These are phyloP conservation scores for Eupithecia exiguata DNA, from an alignment of 2,888 invertebrate genomes.

Conservation along the genomic window DNA sequence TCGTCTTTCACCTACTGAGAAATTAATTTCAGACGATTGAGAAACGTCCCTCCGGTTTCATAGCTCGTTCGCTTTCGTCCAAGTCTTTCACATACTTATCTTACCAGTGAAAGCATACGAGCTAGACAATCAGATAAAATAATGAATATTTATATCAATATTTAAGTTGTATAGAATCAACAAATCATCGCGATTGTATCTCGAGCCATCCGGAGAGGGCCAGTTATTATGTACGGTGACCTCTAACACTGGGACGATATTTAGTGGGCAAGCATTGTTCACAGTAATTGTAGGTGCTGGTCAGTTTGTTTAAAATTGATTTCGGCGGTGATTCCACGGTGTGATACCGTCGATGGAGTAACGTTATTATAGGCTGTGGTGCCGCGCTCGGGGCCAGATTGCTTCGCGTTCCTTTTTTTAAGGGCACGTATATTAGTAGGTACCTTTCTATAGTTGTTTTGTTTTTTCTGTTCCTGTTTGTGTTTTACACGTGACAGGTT, in stretches of 20 bases:
- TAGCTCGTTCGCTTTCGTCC: background rate
- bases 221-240: slow-evolving; percentile 76
- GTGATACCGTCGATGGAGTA: slow-evolving; percentile 70
- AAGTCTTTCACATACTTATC: slow-evolving; percentile 6
- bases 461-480: slow-evolving; percentile 21
- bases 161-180: slow-evolving; percentile 78
- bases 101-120: slow-evolving; percentile 23
- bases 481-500: background rate
- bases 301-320: slow-evolving; percentile 83
- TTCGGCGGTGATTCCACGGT: slow-evolving; percentile 72
- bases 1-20: background rate
- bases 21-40: background rate
- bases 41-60: too few relatives aligned
- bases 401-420: slow-evolving; percentile 37
- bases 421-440: slow-evolving; percentile 34
- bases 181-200: slow-evolving; percentile 81
- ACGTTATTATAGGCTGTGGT: slow-evolving; percentile 69
- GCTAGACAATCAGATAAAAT: slow-evolving; percentile 63
- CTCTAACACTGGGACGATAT: slow-evolving; percentile 75
- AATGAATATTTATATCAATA: slow-evolving; percentile 82
- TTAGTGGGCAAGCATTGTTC: slow-evolving; percentile 75
- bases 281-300: slow-evolving; percentile 81
- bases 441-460: slow-evolving; percentile 7
- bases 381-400: slow-evolving; percentile 52
- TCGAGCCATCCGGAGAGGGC: slow-evolving; percentile 76